Conservation (phyloP, 2,888 invertebrate genomes). For the Melinaea menophilus region DNA sequence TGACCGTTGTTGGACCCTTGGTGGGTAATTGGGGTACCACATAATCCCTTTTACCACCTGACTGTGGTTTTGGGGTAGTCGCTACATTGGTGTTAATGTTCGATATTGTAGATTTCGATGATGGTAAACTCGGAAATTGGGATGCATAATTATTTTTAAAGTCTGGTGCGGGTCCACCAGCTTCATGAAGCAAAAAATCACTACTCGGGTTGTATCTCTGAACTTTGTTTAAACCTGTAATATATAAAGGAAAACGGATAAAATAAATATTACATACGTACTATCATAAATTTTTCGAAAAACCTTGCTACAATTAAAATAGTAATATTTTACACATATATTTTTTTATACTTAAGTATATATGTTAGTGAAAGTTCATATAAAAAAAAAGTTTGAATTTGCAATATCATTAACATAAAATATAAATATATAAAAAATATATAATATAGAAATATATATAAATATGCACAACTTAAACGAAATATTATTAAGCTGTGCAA, state of each 20-base stretch:
- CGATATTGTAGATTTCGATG: conserved; percentile 29
- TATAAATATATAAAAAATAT: too few relatives aligned
- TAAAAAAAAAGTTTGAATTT: too few relatives aligned
- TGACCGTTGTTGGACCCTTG: conserved; percentile 25
- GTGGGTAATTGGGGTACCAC: conserved; percentile 54
- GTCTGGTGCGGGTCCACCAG: conserved; percentile 40
- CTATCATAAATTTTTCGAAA: too few relatives aligned
- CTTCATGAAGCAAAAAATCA: conserved; percentile 67
- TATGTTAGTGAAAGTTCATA: too few relatives aligned
- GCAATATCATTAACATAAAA: too few relatives aligned
- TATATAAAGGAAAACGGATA: conserved; percentile 12
- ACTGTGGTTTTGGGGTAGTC: conserved; percentile 28
- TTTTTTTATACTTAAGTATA: too few relatives aligned
- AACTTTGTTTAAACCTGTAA: conserved; percentile 49
- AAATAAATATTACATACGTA: not conserved
- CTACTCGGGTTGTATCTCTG: conserved; percentile 52
- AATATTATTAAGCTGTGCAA: too few relatives aligned
- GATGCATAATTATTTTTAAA: conserved; percentile 48
- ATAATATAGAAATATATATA: too few relatives aligned
- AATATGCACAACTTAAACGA: too few relatives aligned
- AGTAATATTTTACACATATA: too few relatives aligned
- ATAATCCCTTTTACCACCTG: conserved; percentile 53
- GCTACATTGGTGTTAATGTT: conserved; percentile 19
- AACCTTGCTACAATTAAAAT: too few relatives aligned
- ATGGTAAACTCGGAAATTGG: conserved; percentile 44